A percentile compares a stretch with the other conserved stretches of the same genome.
phyloP scores from a whole-genome alignment of 2,113 vertebrate species.

The Gulo gulo region DNA sequence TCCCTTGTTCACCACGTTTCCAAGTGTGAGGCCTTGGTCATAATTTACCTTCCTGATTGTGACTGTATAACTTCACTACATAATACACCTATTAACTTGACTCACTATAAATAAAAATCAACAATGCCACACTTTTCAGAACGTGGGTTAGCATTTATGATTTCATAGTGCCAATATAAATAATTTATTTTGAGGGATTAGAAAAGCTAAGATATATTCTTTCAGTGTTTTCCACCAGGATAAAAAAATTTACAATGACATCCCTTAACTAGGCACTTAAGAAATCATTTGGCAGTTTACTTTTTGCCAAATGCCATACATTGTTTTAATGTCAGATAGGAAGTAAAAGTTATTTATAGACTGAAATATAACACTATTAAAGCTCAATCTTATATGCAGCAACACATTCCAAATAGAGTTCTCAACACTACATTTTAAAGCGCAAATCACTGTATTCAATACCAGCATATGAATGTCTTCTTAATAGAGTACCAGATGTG shows the following conservation, averaged over 20 bases:
- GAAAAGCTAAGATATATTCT: conserved; percentile 56
- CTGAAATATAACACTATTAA: conserved; percentile 75
- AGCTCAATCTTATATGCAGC: conserved; percentile 66
- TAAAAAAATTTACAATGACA: conserved; percentile 72
- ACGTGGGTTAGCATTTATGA: conserved; percentile 65
- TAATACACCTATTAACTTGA: conserved; percentile 69
- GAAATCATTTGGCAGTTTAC: conserved; percentile 71
- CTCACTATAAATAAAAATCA: conserved; percentile 74
- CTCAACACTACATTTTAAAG: conserved; percentile 75
- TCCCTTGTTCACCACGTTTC: background rate
- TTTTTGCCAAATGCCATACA: conserved; percentile 75
- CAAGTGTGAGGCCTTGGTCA: conserved; percentile 67
- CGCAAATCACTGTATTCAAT: conserved; percentile 61
- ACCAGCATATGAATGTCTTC: conserved; percentile 40
- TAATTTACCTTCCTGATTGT: conserved; percentile 56
- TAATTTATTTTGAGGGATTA: conserved; percentile 56
- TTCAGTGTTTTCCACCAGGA: conserved; percentile 45
- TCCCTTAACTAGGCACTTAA: conserved; percentile 74
- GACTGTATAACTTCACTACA: conserved; percentile 75
- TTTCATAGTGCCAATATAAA: conserved; percentile 66
- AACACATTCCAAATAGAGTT: conserved; percentile 76
- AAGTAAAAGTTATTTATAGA: conserved; percentile 76
- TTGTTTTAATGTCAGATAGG: conserved; percentile 74
- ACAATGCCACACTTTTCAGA: conserved; percentile 59
- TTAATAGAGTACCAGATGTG: conserved; percentile 58